Evolutionary conservation across 2,797 vertebrate species (phyloP).

Genomic region (Melanotaenia trifasciata): DNA sequence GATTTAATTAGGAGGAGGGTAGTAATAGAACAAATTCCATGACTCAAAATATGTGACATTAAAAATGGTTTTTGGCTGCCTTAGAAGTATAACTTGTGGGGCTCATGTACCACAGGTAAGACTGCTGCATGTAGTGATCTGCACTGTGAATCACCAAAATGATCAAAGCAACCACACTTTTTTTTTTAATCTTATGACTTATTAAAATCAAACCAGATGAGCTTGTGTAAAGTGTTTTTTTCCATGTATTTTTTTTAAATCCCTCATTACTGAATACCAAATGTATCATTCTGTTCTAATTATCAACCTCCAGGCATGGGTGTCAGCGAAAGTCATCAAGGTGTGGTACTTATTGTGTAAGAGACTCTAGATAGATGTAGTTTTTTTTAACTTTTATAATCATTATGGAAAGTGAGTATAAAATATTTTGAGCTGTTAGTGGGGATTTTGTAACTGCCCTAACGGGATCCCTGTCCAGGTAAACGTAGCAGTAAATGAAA

Average conservation of each 20-base stretch:
- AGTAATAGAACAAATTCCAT: neutral
- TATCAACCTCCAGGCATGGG: slow-evolving; percentile 37
- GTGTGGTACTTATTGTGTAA: slow-evolving; percentile 63
- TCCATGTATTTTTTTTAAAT: neutral
- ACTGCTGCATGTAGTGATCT: slow-evolving; percentile 5
- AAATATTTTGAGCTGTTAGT: slow-evolving; percentile 10
- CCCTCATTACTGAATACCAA: slow-evolving; percentile 15
- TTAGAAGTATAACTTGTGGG: neutral
- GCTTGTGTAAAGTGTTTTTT: slow-evolving; percentile 15
- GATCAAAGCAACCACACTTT: slow-evolving; percentile 4
- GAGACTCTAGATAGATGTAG: slow-evolving; percentile 14
- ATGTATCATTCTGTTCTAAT: slow-evolving; percentile 23
- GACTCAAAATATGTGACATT: neutral
- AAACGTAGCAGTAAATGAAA: neutral
- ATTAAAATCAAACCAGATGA: slow-evolving; percentile 15
- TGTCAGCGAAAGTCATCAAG: slow-evolving; percentile 48
- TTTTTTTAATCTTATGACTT: neutral
- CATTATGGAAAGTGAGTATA: slow-evolving; percentile 1
- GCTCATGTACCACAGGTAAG: slow-evolving; percentile 3
- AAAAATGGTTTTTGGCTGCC: slow-evolving; percentile 8
- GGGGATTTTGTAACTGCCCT: neutral
- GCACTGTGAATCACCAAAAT: slow-evolving; percentile 7
- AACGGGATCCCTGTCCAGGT: neutral
- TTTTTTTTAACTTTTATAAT: slow-evolving; percentile 9
- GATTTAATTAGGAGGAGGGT: neutral